A percentile compares a stretch with the other conserved stretches of the same genome.
These are phyloP conservation scores for Holothuria glaberrima DNA, from an alignment of 35 echinoderm and acorn worm species.

Conservation along the genomic window DNA sequence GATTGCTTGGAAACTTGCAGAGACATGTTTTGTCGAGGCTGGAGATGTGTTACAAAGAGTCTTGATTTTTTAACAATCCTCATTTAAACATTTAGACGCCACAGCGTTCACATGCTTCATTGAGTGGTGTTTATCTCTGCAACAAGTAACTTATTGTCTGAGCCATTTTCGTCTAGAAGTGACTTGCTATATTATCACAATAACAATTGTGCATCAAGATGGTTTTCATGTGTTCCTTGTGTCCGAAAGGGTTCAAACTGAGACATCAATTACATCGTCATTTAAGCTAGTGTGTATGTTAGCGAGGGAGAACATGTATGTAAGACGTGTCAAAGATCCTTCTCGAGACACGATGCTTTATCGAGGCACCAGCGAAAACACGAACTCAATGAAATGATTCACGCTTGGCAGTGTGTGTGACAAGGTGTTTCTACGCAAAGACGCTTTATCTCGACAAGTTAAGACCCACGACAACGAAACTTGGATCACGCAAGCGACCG, in stretches of 20 bases:
- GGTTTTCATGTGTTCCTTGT: slow-evolving; percentile 31
- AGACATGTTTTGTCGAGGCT: slow-evolving; percentile 9
- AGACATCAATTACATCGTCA: no score
- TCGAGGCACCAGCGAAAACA: no score
- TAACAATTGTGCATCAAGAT: background rate
- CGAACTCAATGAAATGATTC: no score
- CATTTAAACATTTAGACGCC: slow-evolving; percentile 3
- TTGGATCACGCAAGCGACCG: no score
- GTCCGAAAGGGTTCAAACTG: slow-evolving; percentile 21
- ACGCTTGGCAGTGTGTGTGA: no score
- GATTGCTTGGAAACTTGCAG: background rate
- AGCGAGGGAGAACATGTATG: no score
- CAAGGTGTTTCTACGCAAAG: no score
- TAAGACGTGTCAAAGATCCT: no score
- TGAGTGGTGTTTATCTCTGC: slow-evolving; percentile 4
- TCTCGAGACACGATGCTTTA: no score
- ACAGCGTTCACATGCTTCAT: background rate
- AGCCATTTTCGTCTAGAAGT: slow-evolving; percentile 5
- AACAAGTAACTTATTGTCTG: background rate
- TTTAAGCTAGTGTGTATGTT: no score
- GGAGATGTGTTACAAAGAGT: background rate
- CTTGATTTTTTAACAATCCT: background rate
- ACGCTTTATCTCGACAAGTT: no score
- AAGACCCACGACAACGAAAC: no score
- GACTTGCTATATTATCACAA: background rate